These are phyloP conservation scores for Machimus rusticus DNA, from an alignment of 2,888 invertebrate species.

Conservation along the genomic window DNA sequence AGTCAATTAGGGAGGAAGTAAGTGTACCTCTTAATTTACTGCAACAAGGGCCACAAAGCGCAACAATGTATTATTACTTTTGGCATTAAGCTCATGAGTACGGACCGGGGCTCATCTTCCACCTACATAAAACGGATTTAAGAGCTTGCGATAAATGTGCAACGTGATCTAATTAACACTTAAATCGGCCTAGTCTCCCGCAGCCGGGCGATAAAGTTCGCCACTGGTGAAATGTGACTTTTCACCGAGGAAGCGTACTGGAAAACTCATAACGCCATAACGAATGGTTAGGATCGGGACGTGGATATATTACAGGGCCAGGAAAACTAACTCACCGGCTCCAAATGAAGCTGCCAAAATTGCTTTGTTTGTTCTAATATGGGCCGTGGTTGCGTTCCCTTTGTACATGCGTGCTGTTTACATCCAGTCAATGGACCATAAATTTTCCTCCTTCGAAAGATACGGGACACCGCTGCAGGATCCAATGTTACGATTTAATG, in stretches of 20 bases:
- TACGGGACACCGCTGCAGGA: background rate
- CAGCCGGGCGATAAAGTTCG: background rate
- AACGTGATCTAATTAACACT: conserved; percentile 44
- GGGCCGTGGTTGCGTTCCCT: background rate
- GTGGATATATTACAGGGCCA: conserved; percentile 10
- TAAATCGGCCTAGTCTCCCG: conserved; percentile 32
- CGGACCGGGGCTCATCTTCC: background rate
- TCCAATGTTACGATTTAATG: conserved; percentile 43
- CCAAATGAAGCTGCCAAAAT: conserved; percentile 34
- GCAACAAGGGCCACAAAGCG: background rate
- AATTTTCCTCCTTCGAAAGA: conserved; percentile 19
- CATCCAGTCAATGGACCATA: conserved; percentile 25
- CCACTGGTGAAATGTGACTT: conserved; percentile 20
- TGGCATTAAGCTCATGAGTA: conserved; percentile 12
- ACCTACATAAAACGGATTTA: conserved; percentile 38
- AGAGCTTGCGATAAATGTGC: conserved; percentile 38
- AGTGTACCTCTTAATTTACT: background rate
- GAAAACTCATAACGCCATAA: conserved; percentile 29
- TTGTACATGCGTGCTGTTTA: conserved; percentile 33
- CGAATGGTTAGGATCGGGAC: conserved; percentile 20
- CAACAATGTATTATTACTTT: conserved; percentile 32
- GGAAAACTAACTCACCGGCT: conserved; percentile 15
- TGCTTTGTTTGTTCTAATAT: conserved; percentile 29
- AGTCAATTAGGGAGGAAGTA: background rate
- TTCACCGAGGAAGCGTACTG: background rate